Evolutionary conservation across 2,797 vertebrate genomes (phyloP), one percentile per base, ranked within the genome.

Genomic region (Microhierax caerulescens): DNA sequence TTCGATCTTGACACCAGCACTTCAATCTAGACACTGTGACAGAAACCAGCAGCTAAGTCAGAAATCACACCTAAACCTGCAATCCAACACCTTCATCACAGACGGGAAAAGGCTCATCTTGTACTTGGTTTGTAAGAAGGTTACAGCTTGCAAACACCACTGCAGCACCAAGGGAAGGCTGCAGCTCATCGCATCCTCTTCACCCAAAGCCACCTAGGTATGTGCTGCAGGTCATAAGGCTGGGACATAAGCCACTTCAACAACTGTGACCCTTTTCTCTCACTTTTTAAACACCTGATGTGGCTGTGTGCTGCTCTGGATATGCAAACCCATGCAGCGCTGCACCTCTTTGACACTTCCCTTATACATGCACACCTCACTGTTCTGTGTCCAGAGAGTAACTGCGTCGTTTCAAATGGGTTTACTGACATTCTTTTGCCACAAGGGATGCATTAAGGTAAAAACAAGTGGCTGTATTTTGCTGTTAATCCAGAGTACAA

Each of bases 261-360:
- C 18, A 43, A 19, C 18, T 4, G 9, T 9, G 32, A 50, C 37
- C 48, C 65, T 36, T 45, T 70, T 16, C 2, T 34, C 13, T 34
- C 36, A 20, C 59, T 50, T 61, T 57, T 61, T 11, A n/a, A 7
- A 3, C 34, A 13, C 41, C 14, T 17, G 16, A 21, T 11, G 36
- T 11, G 45, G 47, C 82, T 24, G 0, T 39, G 27, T 13, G 48
- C 69, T 45, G 12, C 9, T 61, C 63, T 41, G 56, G 16, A 34
- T 25, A 2, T 11, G 41, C 48, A 73, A 63, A 84, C 13, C 27
- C 67, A 68, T 0, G 1, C 18, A 28, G 50, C 2, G 1, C 57
- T 28, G 36, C 30, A 7, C 23, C 39, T 48, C 57, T 51, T 9
- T 17, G 64, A 32, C 64, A 27, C 28, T 45, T 21, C 19, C 21